Evolutionary conservation across 2,888 invertebrate species (phyloP), one percentile per base, ranked within the genome.

Genomic region (Zygothrica quintamaculata): DNA sequence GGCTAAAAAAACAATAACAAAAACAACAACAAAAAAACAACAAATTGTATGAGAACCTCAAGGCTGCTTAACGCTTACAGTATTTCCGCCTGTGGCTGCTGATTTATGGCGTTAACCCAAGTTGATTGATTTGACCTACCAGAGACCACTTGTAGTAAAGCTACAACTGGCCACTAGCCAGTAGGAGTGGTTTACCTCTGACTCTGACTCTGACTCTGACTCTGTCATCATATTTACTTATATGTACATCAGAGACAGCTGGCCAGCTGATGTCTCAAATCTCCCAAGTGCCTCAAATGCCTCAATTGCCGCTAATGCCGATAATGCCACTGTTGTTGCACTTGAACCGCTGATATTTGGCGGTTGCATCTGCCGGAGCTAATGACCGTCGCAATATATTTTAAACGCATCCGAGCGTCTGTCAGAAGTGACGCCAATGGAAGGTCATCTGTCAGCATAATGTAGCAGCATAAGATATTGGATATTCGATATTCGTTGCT

Each of bases 331-430:
- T 5, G 18, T 3, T 40, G 56, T 50, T 84, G 84, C 87, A 86
- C 87, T 88, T 87, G 87, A 87, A 80, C 88, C 58, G 58, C 40
- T 84, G 84, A 65, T 84, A 84, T 84, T 79, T 65, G 16, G 58
- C 55, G 36, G 16, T 55, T 40, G 51, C 65, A 79, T 65, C 56
- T 72, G 67, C 69, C 66, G 58, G 59, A 59, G 42, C 48, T 61
- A 73, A 76, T 80, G 74, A 70, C 77, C 74, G 58, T 57, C 69
- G 39, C 64, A 53, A 69, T 65, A 43, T 43, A 72, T 77, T 82
- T 74, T 55, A 42, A 29, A 47, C 57, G 56, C 52, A 78, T 70
- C 65, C 29, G n/a, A 76, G 34, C 62, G 33, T 47, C 47, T 84
- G 88, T 84, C 84, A 79, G 57, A 66, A 50, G 16, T 58, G 65